Conservation (phyloP, 2,888 invertebrate species). For the Epinotia ramella region DNA sequence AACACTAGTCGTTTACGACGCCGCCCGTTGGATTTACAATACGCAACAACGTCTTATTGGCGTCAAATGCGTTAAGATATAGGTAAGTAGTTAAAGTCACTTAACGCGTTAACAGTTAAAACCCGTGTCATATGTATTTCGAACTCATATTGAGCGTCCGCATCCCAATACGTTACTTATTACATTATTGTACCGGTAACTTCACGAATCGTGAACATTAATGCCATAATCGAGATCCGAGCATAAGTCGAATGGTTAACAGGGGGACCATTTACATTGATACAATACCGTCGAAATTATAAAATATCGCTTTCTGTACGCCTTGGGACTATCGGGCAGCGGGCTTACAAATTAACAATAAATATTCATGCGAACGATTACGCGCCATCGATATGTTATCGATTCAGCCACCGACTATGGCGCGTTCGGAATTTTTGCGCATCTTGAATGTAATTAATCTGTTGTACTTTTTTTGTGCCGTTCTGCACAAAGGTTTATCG, state of each 20-base stretch:
- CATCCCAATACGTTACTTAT: slow-evolving; percentile 26
- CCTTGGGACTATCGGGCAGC: slow-evolving; percentile 74
- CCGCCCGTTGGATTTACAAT: too few species aligned
- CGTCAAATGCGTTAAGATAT: too few species aligned
- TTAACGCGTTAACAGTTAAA: background rate
- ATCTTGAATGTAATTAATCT: slow-evolving; percentile 46
- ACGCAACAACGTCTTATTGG: too few species aligned
- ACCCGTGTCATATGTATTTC: background rate
- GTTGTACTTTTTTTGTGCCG: slow-evolving; percentile 17
- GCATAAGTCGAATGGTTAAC: slow-evolving; percentile 64
- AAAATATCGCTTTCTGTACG: slow-evolving; percentile 71
- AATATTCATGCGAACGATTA: slow-evolving; percentile 77
- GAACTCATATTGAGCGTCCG: background rate
- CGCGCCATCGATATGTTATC: slow-evolving; percentile 57
- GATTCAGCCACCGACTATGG: slow-evolving; percentile 59
- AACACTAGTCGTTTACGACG: too few species aligned
- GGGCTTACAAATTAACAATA: slow-evolving; percentile 80
- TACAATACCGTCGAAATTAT: slow-evolving; percentile 72
- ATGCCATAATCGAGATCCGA: slow-evolving; percentile 57
- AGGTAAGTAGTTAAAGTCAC: too few species aligned
- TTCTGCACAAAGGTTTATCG: slow-evolving; percentile 21
- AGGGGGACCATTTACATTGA: slow-evolving; percentile 66
- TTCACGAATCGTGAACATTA: slow-evolving; percentile 58
- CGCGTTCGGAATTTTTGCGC: slow-evolving; percentile 58
- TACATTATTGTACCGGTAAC: slow-evolving; percentile 32